These are phyloP conservation scores for Chymomyza caudatula DNA, from an alignment of 2,888 invertebrate genomes.

Conservation along the genomic window DNA sequence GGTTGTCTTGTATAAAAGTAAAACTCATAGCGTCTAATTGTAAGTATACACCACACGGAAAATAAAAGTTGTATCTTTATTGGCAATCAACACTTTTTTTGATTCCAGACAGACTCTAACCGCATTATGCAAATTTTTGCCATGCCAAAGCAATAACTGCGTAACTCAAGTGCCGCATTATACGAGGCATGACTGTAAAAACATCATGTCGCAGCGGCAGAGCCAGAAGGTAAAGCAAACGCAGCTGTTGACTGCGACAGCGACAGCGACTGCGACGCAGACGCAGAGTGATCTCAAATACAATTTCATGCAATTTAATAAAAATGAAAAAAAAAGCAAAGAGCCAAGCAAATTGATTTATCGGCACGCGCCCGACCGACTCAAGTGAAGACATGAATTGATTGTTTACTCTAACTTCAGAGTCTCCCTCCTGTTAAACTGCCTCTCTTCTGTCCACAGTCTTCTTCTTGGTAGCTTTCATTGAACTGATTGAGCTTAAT, in stretches of 20 bases:
- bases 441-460: conserved; percentile 12
- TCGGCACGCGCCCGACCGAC: conserved; percentile 57
- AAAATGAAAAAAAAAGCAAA: conserved; percentile 29
- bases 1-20: no score
- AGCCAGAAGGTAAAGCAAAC: background rate
- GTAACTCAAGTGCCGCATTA: background rate
- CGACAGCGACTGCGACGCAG: no score
- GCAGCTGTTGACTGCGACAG: background rate
- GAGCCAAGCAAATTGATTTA: conserved; percentile 62
- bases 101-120: background rate
- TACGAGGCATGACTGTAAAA: background rate
- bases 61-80: no score
- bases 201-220: background rate
- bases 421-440: no score
- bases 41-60: no score
- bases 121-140: background rate
- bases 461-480: conserved; percentile 5
- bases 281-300: conserved; percentile 36
- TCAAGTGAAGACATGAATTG: conserved; percentile 12
- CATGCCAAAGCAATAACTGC: background rate
- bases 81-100: background rate
- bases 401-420: conserved; percentile 1
- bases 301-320: conserved; percentile 53
- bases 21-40: no score
- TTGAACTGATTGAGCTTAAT: conserved; percentile 62